Conservation (phyloP, 2,888 invertebrate genomes). For the Galeruca laticollis region DNA sequence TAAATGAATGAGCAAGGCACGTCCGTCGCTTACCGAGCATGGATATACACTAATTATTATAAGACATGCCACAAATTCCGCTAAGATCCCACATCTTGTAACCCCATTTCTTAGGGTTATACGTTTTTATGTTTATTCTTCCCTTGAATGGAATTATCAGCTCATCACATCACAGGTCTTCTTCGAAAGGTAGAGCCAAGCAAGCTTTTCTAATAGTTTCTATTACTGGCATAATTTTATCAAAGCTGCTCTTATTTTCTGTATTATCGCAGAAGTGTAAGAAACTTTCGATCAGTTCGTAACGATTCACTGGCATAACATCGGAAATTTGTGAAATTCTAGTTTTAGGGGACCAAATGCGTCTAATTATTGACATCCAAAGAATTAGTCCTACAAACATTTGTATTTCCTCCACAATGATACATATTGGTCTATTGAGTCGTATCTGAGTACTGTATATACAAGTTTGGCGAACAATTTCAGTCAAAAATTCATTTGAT, state of each 20-base stretch:
- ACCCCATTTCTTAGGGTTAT: slow-evolving; percentile 39
- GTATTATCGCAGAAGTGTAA: slow-evolving; percentile 36
- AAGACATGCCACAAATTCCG: slow-evolving; percentile 47
- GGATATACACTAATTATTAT: no score
- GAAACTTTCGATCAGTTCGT: slow-evolving; percentile 37
- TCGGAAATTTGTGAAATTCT: slow-evolving; percentile 41
- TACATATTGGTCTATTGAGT: slow-evolving; percentile 24
- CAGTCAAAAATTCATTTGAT: slow-evolving; percentile 13
- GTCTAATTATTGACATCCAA: slow-evolving; percentile 32
- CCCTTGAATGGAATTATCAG: slow-evolving; percentile 21
- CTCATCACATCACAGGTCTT: neutral
- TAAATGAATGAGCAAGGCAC: no score
- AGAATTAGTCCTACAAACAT: slow-evolving; percentile 22
- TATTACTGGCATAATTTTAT: slow-evolving; percentile 40
- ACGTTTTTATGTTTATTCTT: neutral
- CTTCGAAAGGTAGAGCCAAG: neutral
- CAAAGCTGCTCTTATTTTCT: slow-evolving; percentile 16
- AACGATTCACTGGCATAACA: slow-evolving; percentile 28
- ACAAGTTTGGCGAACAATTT: slow-evolving; percentile 25
- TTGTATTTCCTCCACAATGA: slow-evolving; percentile 13
- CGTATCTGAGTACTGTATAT: slow-evolving; percentile 21
- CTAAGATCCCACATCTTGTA: slow-evolving; percentile 55
- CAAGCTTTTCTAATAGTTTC: slow-evolving; percentile 34
- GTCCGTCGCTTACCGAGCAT: no score
- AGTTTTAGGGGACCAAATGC: slow-evolving; percentile 32